A percentile compares a stretch with the other conserved stretches of the same genome.
Evolutionary conservation across 2,113 vertebrate species (phyloP).

Genomic region (Vidua macroura): DNA sequence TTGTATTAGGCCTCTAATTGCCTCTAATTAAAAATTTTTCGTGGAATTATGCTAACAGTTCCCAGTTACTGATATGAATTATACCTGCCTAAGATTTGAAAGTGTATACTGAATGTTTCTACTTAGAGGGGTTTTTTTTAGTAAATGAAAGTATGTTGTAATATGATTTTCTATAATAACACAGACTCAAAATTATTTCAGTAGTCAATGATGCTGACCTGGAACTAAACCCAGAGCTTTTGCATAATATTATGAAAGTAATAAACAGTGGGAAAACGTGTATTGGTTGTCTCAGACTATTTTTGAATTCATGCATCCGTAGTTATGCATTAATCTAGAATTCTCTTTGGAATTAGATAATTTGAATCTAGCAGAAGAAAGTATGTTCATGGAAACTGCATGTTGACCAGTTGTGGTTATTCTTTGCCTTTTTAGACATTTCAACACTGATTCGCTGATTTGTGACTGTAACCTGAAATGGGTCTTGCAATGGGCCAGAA

Average conservation of each 20-base stretch:
- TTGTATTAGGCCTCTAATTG: neutral
- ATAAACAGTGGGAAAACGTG: neutral
- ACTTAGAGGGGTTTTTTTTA: neutral
- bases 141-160: neutral
- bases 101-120: neutral
- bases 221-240: neutral
- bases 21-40: neutral
- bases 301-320: neutral
- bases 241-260: neutral
- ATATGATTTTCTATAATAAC: neutral
- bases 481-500: slow-evolving; percentile 83
- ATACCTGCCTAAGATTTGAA: neutral
- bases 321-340: neutral
- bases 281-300: neutral
- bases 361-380: neutral
- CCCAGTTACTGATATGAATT: neutral
- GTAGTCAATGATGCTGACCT: neutral
- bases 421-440: slow-evolving; percentile 74
- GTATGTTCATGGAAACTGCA: neutral
- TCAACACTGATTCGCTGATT: slow-evolving; percentile 84
- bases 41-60: neutral
- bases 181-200: neutral
- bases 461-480: slow-evolving; percentile 91
- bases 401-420: neutral
- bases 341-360: neutral